phyloP scores from a whole-genome alignment of 1,140 invertebrate genomes.

The Macrobrachium nipponense region DNA sequence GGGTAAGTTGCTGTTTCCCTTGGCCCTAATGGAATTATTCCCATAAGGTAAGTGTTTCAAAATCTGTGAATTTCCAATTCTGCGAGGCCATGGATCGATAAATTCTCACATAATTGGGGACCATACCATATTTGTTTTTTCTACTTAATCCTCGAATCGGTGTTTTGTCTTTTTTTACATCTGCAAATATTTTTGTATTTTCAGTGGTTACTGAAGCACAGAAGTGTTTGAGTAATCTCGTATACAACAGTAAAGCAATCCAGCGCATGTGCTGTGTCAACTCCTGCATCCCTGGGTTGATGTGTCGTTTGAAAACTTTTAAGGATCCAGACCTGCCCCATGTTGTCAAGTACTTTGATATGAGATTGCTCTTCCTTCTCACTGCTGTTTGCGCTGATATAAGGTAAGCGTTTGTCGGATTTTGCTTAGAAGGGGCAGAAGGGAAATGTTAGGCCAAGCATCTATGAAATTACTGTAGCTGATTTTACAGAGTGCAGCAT shows the following conservation, averaged over 20 bases:
- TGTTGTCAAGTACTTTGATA: constrained; percentile 55
- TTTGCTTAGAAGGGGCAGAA: not conserved
- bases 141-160: not conserved
- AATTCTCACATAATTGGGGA: too few species aligned
- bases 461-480: not conserved
- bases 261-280: constrained; percentile 53
- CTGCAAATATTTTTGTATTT: not conserved
- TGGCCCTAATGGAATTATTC: too few species aligned
- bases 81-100: too few species aligned
- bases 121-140: constrained; percentile 2
- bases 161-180: not conserved
- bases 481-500: not conserved
- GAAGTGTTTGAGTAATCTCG: constrained; percentile 90
- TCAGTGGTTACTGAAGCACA: constrained; percentile 80
- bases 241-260: constrained; percentile 80
- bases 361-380: constrained; percentile 46
- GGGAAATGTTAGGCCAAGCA: not conserved
- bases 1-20: too few species aligned
- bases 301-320: constrained; percentile 52
- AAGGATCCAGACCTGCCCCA: constrained; percentile 46
- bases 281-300: constrained; percentile 50
- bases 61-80: too few species aligned
- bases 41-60: too few species aligned
- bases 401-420: constrained; percentile 11
- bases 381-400: constrained; percentile 48